phyloP scores from a whole-genome alignment of 2,113 vertebrate species.

The Sylvia atricapilla region DNA sequence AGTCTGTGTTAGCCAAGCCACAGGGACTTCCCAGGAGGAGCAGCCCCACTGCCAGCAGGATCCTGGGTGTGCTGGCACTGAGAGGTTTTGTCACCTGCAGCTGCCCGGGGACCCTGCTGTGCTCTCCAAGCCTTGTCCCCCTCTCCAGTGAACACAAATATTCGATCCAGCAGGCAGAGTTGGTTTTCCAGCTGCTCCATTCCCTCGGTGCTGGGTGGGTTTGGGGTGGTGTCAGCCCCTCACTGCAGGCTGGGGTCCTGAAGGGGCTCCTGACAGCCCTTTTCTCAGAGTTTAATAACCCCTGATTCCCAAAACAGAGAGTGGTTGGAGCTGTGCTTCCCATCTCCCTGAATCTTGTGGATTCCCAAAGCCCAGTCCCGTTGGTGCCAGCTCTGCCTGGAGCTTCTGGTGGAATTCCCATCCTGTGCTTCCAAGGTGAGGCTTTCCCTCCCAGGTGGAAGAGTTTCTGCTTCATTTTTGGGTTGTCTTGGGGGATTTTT shows the following conservation, averaged over 20 bases:
- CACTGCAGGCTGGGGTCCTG: accelerated
- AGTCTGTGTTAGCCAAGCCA: accelerated
- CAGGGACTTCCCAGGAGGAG: background rate
- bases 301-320: background rate
- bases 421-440: background rate
- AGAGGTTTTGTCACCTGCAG: background rate
- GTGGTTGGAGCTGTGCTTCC: background rate
- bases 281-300: background rate
- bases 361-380: background rate
- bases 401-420: background rate
- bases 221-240: background rate
- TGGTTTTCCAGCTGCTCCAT: background rate
- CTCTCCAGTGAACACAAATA: background rate
- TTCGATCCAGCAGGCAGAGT: background rate
- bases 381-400: background rate
- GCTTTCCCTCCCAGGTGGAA: background rate
- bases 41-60: background rate
- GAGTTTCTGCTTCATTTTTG: background rate
- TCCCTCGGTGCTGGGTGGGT: background rate
- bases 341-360: background rate
- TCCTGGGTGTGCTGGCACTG: background rate
- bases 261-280: background rate
- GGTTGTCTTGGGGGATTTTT: background rate
- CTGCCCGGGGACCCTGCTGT: background rate
- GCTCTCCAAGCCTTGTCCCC: background rate